These are phyloP conservation scores for Arizona elegans DNA, from an alignment of 2,113 vertebrate species.

Conservation along the genomic window DNA sequence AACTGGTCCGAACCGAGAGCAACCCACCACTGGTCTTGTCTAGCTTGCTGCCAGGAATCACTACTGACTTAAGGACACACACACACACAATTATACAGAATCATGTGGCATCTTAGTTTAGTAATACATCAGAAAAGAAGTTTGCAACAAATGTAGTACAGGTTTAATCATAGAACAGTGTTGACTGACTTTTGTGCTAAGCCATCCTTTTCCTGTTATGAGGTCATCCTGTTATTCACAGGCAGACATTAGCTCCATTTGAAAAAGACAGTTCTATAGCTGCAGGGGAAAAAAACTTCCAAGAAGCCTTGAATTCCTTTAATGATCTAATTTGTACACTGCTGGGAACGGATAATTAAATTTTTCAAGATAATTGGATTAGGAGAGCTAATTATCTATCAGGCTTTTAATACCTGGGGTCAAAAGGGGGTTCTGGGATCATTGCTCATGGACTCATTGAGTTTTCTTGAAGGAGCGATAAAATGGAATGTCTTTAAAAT, in stretches of 20 bases:
- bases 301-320: constrained; percentile 35
- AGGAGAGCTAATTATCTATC: constrained; percentile 22
- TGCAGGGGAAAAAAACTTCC: constrained; percentile 13
- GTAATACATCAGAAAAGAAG: background rate
- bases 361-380: constrained; percentile 59
- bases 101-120: background rate
- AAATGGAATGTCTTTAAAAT: constrained; percentile 9
- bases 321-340: constrained; percentile 41
- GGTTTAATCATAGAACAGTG: background rate
- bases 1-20: too few species aligned
- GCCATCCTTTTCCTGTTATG: background rate
- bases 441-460: background rate
- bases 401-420: constrained; percentile 46
- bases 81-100: background rate
- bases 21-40: background rate
- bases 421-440: background rate
- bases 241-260: background rate
- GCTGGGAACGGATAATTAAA: constrained; percentile 60
- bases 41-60: background rate
- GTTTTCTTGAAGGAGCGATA: background rate
- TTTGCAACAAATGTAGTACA: background rate
- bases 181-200: background rate
- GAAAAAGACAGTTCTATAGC: constrained; percentile 36
- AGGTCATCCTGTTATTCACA: background rate
- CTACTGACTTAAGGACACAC: background rate